These are phyloP conservation scores for Phaetusa simplex DNA, from an alignment of 2,113 vertebrate genomes.

Conservation along the genomic window DNA sequence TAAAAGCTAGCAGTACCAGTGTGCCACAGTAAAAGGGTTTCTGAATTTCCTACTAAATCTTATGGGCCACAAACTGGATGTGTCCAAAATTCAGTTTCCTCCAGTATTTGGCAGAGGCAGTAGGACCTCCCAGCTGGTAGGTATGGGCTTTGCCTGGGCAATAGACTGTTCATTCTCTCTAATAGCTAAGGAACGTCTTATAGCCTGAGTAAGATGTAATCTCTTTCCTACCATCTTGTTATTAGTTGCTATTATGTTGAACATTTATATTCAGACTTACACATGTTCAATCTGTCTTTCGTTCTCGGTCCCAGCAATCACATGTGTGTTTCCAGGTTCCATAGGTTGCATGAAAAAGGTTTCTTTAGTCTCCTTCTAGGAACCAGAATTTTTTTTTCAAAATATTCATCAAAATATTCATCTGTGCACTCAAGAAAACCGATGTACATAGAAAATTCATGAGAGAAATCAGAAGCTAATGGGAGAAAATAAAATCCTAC, in stretches of 20 bases:
- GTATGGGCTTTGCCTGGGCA: background rate
- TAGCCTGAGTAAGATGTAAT: background rate
- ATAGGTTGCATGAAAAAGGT: background rate
- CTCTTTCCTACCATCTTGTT: background rate
- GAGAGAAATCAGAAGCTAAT: background rate
- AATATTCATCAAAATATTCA: background rate
- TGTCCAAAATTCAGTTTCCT: background rate
- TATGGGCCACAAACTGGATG: background rate
- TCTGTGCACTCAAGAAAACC: background rate
- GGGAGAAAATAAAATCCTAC: background rate
- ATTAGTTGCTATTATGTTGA: background rate
- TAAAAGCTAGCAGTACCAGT: background rate
- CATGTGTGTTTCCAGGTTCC: background rate
- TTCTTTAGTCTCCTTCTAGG: background rate
- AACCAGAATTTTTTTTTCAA: background rate
- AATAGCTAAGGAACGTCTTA: background rate
- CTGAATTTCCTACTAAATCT: background rate
- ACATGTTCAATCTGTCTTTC: background rate
- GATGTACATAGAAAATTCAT: background rate
- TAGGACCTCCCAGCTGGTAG: background rate
- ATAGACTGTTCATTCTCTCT: background rate
- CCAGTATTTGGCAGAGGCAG: background rate
- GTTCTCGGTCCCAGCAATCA: accelerated
- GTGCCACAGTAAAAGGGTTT: background rate
- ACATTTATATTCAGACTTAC: background rate